Base-by-base conservation (phyloP, 1,140 invertebrate species). In the Ectropis grisescens region DNA sequence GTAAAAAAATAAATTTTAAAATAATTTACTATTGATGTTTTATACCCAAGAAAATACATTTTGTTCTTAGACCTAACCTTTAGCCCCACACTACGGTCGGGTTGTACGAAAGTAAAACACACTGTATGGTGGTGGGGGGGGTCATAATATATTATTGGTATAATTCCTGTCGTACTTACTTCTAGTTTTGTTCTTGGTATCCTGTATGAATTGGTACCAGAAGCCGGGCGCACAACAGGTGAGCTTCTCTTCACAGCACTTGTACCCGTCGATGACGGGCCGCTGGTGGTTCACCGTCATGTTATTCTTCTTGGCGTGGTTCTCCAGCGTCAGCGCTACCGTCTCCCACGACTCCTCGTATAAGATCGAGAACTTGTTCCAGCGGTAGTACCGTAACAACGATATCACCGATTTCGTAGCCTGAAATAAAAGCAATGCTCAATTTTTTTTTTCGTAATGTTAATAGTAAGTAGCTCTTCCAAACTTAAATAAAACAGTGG, bases 311-410 rank as follows among this genome's bases (percentile, higher is more conserved):
- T 83, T 69, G 0, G 93, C 93, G 59, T 92, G 86, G 33, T 89
- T 85, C 60, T 88, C 84, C 27, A 97, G 78, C 7, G 89, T 90
- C 32, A 88, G 81, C 0, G 92, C 93, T 2, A 96, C 93, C 1
- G 88, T 91, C 40, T 85, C 85, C 89, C 90, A 94, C 0, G 86
- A 80, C 32, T 90, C 88, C 60, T 98, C 95, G 37, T 91, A 91
- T n/a, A 98, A 85, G 28, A 99, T 92, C 10, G 93, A 91, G 81
- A 98, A 98, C 68, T 95, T 96, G 37, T 90, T 89, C 96, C 96
- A 99, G 49, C 92, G 90, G 78, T 94, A 96, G 79, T 97, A 93
- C 23, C 89, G 84, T 35, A 99, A 78, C 28, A 98, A 80, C 0
- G 96, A 89, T 58, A 98, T 90, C 31, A 98, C 90, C 11, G 95